Evolutionary conservation across 2,797 vertebrate genomes (phyloP).

Genomic region (Xiphorhynchus erythropygius): DNA sequence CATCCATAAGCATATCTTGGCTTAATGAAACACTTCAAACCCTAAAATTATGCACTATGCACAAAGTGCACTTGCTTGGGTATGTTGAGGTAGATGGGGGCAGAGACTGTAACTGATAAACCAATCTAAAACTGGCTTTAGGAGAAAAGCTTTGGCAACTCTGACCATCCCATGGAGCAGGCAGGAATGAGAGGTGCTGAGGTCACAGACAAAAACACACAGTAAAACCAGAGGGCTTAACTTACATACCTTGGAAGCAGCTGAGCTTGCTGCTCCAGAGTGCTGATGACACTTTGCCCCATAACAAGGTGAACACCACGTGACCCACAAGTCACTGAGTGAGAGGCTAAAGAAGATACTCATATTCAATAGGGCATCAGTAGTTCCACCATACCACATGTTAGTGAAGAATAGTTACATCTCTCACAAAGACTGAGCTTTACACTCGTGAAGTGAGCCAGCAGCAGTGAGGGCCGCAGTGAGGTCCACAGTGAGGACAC

Average conservation of each 20-base stretch:
- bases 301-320: background rate
- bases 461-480: background rate
- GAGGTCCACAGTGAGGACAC: background rate
- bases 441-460: background rate
- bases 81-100: background rate
- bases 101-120: background rate
- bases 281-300: rapidly evolving
- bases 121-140: background rate
- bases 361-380: too few relatives aligned
- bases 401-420: background rate
- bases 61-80: background rate
- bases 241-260: background rate
- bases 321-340: background rate
- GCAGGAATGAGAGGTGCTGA: background rate
- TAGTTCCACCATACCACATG: background rate
- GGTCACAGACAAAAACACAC: background rate
- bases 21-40: background rate
- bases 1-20: background rate
- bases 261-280: background rate
- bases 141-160: background rate
- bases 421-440: background rate
- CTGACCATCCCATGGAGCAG: background rate
- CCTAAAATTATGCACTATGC: background rate
- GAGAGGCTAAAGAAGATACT: background rate
- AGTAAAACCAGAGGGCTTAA: background rate